Base-by-base conservation (phyloP, 2,113 vertebrate species). In the Malaclemys terrapin region DNA sequence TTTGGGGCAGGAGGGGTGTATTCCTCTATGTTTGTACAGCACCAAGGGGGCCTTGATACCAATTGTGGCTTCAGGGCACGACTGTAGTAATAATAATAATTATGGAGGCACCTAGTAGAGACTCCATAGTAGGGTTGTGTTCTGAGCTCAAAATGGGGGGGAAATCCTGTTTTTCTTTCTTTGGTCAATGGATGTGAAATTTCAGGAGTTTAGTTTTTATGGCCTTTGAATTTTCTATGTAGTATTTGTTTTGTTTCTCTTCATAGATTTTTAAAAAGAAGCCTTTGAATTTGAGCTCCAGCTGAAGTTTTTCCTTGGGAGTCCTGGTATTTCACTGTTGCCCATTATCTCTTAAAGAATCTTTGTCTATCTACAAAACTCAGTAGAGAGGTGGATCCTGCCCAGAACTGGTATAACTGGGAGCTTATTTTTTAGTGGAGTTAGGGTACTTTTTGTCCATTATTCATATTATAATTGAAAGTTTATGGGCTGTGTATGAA, bases 161-260 rank as follows among this genome's bases (percentile, higher is more conserved):
- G 5, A 6, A 29, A 62, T 31, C 27, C 25, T 89, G 24, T 93
- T 97, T 84, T 85, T 92, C 81, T 88, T 93, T 95, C 84, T 14
- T 29, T 31, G 57, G 57, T 31, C 57, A 14, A 31, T 62, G 29
- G 29, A 1, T 62, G 27, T 62, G 29, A 62, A 62, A 69, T 96
- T 97, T 95, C 85, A 84, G 27, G 69, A 10, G 93, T 35, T 1
- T 89, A 89, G 56, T 9, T 97, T 91, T 95, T 62, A 89, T 22
- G 65, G 24, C 62, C 56, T 47, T 65, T 27, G 47, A 19, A 52
- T 42, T 91, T 42, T 20, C 0, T 0, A 14, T 65, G 88, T 62
- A 16, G 59, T 62, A 62, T 62, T 49, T 49, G 29, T 13, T 90
- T 90, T 57, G 57, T 13, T 8, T 87, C 80, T 87, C 35, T 12